Evolutionary conservation across 35 echinoderm and acorn worm genomes (phyloP).

Genomic region (Lytechinus variegatus): DNA sequence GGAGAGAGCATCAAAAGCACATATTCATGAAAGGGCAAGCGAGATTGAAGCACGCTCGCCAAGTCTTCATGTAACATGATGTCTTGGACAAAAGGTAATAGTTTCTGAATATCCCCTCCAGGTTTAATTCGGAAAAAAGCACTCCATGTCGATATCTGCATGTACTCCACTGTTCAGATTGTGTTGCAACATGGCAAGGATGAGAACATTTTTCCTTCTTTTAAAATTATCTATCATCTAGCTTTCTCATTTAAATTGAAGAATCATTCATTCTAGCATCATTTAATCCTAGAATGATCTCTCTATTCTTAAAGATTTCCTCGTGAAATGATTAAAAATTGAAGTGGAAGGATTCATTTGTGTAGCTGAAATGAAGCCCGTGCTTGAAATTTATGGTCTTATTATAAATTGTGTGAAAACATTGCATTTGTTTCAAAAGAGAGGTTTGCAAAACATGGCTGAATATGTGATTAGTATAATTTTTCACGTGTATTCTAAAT

Average conservation of each 20-base stretch:
- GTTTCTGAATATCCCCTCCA: not conserved
- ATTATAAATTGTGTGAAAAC: not conserved
- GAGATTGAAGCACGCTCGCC: not conserved
- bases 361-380: not conserved
- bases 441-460: not conserved
- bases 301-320: not conserved
- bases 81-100: not conserved
- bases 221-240: not conserved
- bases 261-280: not conserved
- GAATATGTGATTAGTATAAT: not conserved
- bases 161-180: not conserved
- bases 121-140: not conserved
- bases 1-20: not conserved
- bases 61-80: not conserved
- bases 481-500: not conserved
- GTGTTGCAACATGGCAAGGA: not conserved
- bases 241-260: not conserved
- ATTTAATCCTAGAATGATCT: not conserved
- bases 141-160: not conserved
- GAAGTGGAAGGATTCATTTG: not conserved
- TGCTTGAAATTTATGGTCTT: not conserved
- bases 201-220: not conserved
- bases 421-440: not conserved
- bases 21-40: not conserved
- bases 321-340: not conserved